Base-by-base conservation (phyloP, 2,888 invertebrate genomes). In the Odiellus spinosus region DNA sequence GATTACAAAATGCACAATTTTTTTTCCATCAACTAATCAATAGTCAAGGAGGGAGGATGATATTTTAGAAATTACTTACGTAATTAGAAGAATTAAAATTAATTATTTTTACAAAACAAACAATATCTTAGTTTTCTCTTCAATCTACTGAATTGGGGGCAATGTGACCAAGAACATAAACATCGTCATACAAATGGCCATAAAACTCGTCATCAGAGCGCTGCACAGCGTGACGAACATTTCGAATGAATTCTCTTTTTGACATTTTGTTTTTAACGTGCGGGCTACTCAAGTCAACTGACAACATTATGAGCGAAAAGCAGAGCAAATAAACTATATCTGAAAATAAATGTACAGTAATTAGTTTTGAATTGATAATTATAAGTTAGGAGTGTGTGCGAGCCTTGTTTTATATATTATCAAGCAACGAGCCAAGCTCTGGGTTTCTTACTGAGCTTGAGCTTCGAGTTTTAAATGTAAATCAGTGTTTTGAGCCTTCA, bases 181-280 rank as follows among this genome's bases (percentile, higher is more conserved):
- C 63, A 57, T 71, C 68, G 59, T 71, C 71, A 56, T 71, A 71
- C 43, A 71, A 60, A 57, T 70, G 68, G 20, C 70, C 70, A 11
- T 64, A 65, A 40, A 68, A 60, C 47, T 70, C 70, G 50, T 67
- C 67, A 49, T 64, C 59, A 8, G 55, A 48, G 44, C 53, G 45
- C 15, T 53, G 55, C 34, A 62, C 50, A 6, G 70, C 70, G 40
- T 65, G 60, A n/a, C 66, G 62, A n/a, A 69, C 67, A 59, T 71
- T 71, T 46, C 67, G 63, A 56, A 71, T 71, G 53, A 71, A 71
- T 55, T 71, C 70, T 42, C 70, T 58, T 55, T 71, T 71, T 14
- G 70, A 70, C 71, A 71, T 71, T 59, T 71, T 71, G 62, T 71
- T 71, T 56, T 69, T 70, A 46, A 71, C 66, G 47, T 68, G 67